Evolutionary conservation across 2,113 vertebrate species (phyloP).

Genomic region (Nannobrachium achirus): DNA sequence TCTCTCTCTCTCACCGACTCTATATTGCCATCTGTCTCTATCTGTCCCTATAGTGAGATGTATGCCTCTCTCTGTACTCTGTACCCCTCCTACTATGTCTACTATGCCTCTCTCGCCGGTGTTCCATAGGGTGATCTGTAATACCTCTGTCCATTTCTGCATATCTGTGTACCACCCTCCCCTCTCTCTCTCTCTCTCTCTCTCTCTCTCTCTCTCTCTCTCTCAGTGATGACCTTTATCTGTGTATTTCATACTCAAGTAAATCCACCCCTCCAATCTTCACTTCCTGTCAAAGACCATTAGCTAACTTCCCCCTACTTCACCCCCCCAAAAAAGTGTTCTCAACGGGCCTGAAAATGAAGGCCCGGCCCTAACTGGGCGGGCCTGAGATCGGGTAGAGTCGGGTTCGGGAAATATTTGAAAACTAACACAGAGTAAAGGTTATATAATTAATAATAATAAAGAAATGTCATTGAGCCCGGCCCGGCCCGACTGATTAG

Average conservation of each 20-base stretch:
- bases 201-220: constrained; percentile 21
- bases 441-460: too few species aligned
- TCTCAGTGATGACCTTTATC: constrained; percentile 76
- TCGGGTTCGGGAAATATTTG: too few species aligned
- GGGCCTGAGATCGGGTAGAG: too few species aligned
- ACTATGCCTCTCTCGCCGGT: not conserved
- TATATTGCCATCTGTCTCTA: not conserved
- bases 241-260: constrained; percentile 73
- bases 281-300: constrained; percentile 79
- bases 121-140: too few species aligned
- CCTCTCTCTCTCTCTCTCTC: constrained; percentile 2
- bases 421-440: too few species aligned
- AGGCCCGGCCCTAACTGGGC: too few species aligned
- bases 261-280: constrained; percentile 76
- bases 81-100: not conserved
- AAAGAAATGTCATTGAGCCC: too few species aligned
- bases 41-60: not conserved
- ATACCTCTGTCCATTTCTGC: too few species aligned
- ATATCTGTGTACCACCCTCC: not conserved
- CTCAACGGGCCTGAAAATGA: too few species aligned
- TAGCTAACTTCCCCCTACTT: constrained; percentile 77
- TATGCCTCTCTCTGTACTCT: not conserved
- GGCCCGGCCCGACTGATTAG: too few species aligned
- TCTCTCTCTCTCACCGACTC: too few species aligned
- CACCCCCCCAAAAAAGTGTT: too few species aligned